Conservation (phyloP, 2,888 invertebrate species). For the Macaria liturata region DNA sequence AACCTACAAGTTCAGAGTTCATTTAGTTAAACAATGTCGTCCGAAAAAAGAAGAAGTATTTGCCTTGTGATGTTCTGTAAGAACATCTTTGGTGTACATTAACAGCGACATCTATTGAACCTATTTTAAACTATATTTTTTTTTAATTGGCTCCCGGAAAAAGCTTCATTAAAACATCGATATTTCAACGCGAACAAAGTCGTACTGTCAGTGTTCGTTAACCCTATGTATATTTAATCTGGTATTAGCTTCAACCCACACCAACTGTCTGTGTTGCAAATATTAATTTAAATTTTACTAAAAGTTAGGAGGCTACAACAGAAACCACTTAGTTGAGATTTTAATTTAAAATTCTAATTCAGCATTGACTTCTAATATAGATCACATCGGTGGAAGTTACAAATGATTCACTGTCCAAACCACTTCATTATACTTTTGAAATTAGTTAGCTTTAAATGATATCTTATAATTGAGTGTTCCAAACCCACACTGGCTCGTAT, state of each 20-base stretch:
- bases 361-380: background rate
- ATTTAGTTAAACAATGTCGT: too few relatives aligned
- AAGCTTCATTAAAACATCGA: constrained; percentile 20
- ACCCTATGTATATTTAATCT: constrained; percentile 33
- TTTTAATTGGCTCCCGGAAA: too few relatives aligned
- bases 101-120: too few relatives aligned
- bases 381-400: background rate
- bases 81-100: too few relatives aligned
- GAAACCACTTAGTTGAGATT: background rate
- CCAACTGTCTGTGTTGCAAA: constrained; percentile 20
- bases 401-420: constrained; percentile 3
- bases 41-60: too few relatives aligned
- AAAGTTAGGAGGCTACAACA: background rate
- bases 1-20: too few relatives aligned
- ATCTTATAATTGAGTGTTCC: constrained; percentile 14
- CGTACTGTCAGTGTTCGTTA: constrained; percentile 22
- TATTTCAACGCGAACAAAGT: constrained; percentile 12
- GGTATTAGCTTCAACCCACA: constrained; percentile 28
- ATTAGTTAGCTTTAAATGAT: constrained; percentile 23
- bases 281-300: constrained; percentile 7
- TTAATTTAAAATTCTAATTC: background rate
- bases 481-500: constrained; percentile 21
- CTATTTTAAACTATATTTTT: too few relatives aligned
- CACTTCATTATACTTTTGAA: constrained; percentile 6
- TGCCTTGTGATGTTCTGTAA: too few relatives aligned